Percentiles rank a stretch among this genome's conserved stretches.
Evolutionary conservation across 2,888 invertebrate species (phyloP).

Genomic region (Dasysyrphus albostriatus): DNA sequence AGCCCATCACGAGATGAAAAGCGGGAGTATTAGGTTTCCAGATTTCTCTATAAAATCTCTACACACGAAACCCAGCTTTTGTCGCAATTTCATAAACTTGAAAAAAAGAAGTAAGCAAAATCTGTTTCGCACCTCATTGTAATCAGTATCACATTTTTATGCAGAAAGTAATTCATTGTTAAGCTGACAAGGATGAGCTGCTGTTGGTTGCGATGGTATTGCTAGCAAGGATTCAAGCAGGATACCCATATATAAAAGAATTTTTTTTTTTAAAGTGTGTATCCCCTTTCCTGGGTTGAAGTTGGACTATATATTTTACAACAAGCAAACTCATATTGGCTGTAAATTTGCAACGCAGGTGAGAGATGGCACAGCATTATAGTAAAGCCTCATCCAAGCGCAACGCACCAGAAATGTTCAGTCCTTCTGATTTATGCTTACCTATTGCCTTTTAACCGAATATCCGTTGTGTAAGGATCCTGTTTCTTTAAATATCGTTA

Average conservation of each 20-base stretch:
- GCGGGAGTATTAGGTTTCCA: too few species aligned
- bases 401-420: conserved; percentile 19
- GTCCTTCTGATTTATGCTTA: conserved; percentile 64
- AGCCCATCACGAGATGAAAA: too few species aligned
- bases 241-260: conserved; percentile 2
- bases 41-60: too few species aligned
- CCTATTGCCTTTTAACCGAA: conserved; percentile 28
- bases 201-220: conserved; percentile 11
- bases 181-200: conserved; percentile 55
- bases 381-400: conserved; percentile 6
- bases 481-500: conserved; percentile 51
- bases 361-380: neutral
- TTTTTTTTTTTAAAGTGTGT: neutral
- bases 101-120: neutral
- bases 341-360: conserved; percentile 56
- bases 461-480: conserved; percentile 12
- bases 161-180: conserved; percentile 64
- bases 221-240: conserved; percentile 1
- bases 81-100: too few species aligned
- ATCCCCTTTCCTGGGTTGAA: neutral
- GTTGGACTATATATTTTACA: conserved; percentile 15
- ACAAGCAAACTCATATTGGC: conserved; percentile 20
- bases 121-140: neutral
- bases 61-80: too few species aligned
- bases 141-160: conserved; percentile 45